phyloP scores from a whole-genome alignment of 2,113 vertebrate genomes.

The Scophthalmus maximus region DNA sequence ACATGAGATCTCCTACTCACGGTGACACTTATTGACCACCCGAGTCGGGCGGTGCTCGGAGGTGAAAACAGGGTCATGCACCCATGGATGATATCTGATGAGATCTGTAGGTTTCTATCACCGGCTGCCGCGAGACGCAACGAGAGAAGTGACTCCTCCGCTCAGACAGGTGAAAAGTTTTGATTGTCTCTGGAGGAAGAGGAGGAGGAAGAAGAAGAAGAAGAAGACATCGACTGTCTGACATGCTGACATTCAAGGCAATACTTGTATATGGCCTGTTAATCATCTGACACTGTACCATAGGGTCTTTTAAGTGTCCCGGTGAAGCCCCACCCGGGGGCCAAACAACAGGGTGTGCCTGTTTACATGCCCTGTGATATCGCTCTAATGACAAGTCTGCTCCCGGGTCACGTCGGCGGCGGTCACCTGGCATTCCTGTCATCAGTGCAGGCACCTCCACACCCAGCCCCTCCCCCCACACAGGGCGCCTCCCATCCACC shows the following conservation, averaged over 20 bases:
- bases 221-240: neutral
- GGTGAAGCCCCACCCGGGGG: slow-evolving; percentile 36
- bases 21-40: too few relatives aligned
- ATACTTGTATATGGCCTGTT: neutral
- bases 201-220: neutral
- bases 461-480: neutral
- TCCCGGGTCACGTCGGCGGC: neutral
- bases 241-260: too few relatives aligned
- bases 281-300: neutral
- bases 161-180: neutral
- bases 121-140: too few relatives aligned
- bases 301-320: neutral
- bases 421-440: slow-evolving; percentile 51
- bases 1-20: too few relatives aligned
- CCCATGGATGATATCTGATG: too few relatives aligned
- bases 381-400: slow-evolving; percentile 59
- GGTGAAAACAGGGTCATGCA: too few relatives aligned
- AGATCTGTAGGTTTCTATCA: too few relatives aligned
- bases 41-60: too few relatives aligned
- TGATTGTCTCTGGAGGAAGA: neutral
- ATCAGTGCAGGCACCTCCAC: slow-evolving; percentile 36
- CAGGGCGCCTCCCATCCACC: too few relatives aligned
- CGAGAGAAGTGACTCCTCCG: neutral
- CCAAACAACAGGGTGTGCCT: slow-evolving; percentile 51
- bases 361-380: slow-evolving; percentile 44